Conservation (phyloP, 2,113 vertebrate species). For the Progne subis region DNA sequence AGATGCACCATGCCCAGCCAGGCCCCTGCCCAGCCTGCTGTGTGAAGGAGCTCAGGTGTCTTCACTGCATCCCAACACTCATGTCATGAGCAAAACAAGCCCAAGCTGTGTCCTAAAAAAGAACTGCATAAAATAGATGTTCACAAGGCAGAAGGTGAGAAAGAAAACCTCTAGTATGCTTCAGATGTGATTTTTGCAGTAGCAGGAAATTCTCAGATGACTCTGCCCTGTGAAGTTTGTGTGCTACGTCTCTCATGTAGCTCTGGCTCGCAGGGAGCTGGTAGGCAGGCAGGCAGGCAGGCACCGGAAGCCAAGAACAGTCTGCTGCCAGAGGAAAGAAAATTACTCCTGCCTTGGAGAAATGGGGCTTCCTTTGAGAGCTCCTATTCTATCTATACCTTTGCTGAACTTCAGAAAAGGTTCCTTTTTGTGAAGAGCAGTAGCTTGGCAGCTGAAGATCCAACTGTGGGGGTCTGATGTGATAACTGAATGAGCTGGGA, state of each 20-base stretch:
- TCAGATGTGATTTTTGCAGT: neutral
- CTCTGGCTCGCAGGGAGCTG: neutral
- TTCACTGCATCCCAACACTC: neutral
- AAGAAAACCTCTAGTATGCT: neutral
- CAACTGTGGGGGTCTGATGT: neutral
- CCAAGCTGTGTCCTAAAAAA: neutral
- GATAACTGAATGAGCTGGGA: neutral
- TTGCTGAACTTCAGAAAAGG: neutral
- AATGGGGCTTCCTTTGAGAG: neutral
- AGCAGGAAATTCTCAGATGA: neutral
- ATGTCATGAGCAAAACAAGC: neutral
- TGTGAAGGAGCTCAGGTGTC: neutral
- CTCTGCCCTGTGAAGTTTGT: neutral
- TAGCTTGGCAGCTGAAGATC: neutral
- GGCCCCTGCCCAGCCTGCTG: fast-evolving
- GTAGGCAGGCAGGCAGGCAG: neutral
- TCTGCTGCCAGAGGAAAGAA: neutral
- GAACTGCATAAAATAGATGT: fast-evolving
- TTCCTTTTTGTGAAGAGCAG: neutral
- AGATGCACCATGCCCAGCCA: neutral
- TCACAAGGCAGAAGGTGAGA: neutral
- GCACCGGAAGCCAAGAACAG: neutral
- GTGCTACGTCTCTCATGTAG: neutral
- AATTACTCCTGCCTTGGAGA: neutral
- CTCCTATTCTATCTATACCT: neutral